Percentiles rank a stretch among this genome's conserved stretches.
These are phyloP conservation scores for Eciton burchellii DNA, from an alignment of 1,140 invertebrate genomes.

Conservation along the genomic window DNA sequence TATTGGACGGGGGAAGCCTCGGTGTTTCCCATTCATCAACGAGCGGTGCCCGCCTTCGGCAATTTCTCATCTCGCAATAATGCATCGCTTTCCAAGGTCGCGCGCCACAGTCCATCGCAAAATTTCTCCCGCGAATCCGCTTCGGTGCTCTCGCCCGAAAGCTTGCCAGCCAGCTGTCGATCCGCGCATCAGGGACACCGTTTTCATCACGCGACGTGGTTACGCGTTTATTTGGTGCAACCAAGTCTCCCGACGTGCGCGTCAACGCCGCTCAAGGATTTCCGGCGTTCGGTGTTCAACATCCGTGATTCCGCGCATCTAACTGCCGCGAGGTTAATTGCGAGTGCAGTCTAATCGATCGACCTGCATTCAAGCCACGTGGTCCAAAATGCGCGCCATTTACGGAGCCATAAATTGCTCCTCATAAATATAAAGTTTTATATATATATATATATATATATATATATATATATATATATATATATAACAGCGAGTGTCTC, in stretches of 20 bases:
- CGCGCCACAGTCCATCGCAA: conserved; percentile 24
- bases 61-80: conserved; percentile 61
- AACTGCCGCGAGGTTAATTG: conserved; percentile 2
- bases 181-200: conserved; percentile 38
- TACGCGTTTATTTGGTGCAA: conserved; percentile 66
- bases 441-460: too few species aligned
- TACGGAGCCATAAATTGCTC: too few species aligned
- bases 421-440: too few species aligned
- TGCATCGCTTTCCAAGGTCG: conserved; percentile 54
- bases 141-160: conserved; percentile 32
- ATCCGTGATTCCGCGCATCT: conserved; percentile 65
- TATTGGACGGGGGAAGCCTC: conserved; percentile 24
- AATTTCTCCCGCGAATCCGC: conserved; percentile 25
- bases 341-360: conserved; percentile 20
- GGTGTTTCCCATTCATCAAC: conserved; percentile 52
- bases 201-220: conserved; percentile 62
- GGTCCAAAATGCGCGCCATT: too few species aligned
- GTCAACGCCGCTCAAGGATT: conserved; percentile 69
- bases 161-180: conserved; percentile 53
- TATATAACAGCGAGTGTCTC: too few species aligned
- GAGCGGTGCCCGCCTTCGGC: conserved; percentile 46
- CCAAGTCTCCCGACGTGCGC: conserved; percentile 55
- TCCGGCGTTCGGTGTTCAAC: conserved; percentile 67
- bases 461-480: too few species aligned
- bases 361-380: neutral